These are phyloP conservation scores for Leptodactylus fuscus DNA, from an alignment of 2,113 vertebrate species.

Conservation along the genomic window DNA sequence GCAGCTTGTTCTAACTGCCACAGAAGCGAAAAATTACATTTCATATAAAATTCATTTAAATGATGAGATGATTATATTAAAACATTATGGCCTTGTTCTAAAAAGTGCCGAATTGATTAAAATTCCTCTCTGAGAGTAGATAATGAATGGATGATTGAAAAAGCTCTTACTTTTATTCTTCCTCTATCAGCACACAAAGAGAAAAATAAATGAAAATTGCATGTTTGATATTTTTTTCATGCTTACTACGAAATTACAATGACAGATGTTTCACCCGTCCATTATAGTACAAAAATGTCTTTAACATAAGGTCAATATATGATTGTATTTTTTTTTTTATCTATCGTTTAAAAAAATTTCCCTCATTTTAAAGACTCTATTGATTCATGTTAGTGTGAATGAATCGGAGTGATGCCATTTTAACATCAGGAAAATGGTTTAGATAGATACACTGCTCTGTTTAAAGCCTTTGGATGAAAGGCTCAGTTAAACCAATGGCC, in stretches of 20 bases:
- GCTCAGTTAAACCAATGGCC: background rate
- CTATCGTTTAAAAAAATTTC: background rate
- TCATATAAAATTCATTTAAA: conserved; percentile 60
- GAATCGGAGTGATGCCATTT: background rate
- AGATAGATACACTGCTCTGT: background rate
- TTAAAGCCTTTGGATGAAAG: background rate
- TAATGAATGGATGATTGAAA: conserved; percentile 56
- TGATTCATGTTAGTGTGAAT: background rate
- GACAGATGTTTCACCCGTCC: conserved; percentile 4
- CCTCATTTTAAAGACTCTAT: background rate
- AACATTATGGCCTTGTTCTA: conserved; percentile 57
- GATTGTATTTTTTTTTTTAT: conserved; percentile 5
- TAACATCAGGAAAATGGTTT: background rate
- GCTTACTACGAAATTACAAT: conserved; percentile 45
- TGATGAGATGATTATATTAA: conserved; percentile 60
- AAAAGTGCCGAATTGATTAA: conserved; percentile 56
- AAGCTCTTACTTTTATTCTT: conserved; percentile 50
- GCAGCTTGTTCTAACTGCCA: conserved; percentile 54
- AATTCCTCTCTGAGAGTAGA: conserved; percentile 49
- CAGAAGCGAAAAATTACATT: conserved; percentile 55
- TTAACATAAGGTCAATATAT: conserved; percentile 16
- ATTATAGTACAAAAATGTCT: conserved; percentile 24
- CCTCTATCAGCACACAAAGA: conserved; percentile 42
- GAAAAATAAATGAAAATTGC: conserved; percentile 55
- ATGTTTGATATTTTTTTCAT: conserved; percentile 36